Evolutionary conservation across 2,797 vertebrate species (phyloP), one percentile per base, ranked within the genome.

Genomic region (Decapterus maruadsi): DNA sequence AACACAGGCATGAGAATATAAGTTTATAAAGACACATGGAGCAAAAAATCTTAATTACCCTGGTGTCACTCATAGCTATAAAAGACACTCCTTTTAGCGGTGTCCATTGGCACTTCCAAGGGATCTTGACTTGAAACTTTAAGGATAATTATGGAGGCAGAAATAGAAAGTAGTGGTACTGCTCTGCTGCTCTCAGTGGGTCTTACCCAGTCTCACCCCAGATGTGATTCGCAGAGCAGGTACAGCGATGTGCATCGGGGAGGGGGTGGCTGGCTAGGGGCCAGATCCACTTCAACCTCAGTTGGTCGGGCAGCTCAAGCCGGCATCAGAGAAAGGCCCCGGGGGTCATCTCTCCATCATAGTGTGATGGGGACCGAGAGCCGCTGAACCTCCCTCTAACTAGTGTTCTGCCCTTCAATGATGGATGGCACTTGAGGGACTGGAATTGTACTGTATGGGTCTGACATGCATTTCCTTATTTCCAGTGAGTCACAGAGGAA

Each of bases 371-470:
- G 85, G 84, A 86, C 84, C 34, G 62, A 81, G 83, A 90, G 92
- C 86, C 13, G 82, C 90, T 83, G 89, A 92, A 95, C 90, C 91
- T 88, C 91, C 86, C 90, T 93, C 92, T 94, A 94, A 94, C 94
- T 93, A 93, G 92, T 93, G 91, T 92, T 93, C 90, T 93, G 94
- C 89, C 93, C 94, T 93, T 89, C 92, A 85, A 92, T 95, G 94
- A 95, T 95, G 93, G 93, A 95, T 95, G 89, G 87, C 89, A 94
- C 93, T 93, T 91, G 91, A 93, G 94, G 93, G 94, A 95, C 85
- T 90, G 54, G 89, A 92, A 88, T 93, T 87, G 92, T 89, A 91
- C 88, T 90, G 87, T 92, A 91, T 89, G 87, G 88, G 84, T 88
- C 90, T 90, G 93, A 94, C 93, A 94, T 93, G 90, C 84, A 93